Evolutionary conservation across 2,797 vertebrate genomes (phyloP).

Genomic region (Potorous gilbertii): DNA sequence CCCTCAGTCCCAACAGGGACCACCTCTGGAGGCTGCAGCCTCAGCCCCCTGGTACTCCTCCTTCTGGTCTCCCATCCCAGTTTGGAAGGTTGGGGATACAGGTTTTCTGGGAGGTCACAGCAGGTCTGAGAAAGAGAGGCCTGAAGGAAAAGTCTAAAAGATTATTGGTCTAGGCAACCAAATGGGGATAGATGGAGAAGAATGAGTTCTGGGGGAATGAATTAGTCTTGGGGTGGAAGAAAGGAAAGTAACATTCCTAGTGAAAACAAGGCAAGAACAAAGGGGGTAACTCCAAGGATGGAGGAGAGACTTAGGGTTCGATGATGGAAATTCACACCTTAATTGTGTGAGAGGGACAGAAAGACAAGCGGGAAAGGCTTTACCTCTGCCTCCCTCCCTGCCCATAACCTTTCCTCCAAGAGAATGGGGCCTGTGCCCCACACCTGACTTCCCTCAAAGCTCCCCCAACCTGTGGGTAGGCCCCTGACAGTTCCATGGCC

Average conservation of each 20-base stretch:
- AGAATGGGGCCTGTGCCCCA: rapidly evolving
- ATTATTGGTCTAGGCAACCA: background rate
- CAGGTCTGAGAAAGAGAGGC: background rate
- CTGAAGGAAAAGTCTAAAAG: too few species aligned
- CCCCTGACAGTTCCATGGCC: background rate
- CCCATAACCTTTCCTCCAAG: background rate
- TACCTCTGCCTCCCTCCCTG: background rate
- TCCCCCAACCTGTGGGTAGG: background rate
- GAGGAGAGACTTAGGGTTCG: background rate
- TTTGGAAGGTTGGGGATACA: background rate
- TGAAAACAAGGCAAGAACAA: background rate
- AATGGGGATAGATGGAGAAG: background rate
- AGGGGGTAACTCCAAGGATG: background rate
- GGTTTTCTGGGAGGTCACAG: background rate
- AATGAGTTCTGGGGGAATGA: background rate
- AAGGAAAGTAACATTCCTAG: background rate
- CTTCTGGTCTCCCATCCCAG: background rate
- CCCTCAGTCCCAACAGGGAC: background rate
- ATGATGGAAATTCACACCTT: background rate
- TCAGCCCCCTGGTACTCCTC: background rate
- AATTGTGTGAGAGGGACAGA: background rate
- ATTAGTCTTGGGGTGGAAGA: background rate
- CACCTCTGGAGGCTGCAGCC: background rate
- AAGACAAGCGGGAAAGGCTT: background rate
- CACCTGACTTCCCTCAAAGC: background rate